These are phyloP conservation scores for Coluber constrictor DNA, from an alignment of 2,797 vertebrate species.

Conservation along the genomic window DNA sequence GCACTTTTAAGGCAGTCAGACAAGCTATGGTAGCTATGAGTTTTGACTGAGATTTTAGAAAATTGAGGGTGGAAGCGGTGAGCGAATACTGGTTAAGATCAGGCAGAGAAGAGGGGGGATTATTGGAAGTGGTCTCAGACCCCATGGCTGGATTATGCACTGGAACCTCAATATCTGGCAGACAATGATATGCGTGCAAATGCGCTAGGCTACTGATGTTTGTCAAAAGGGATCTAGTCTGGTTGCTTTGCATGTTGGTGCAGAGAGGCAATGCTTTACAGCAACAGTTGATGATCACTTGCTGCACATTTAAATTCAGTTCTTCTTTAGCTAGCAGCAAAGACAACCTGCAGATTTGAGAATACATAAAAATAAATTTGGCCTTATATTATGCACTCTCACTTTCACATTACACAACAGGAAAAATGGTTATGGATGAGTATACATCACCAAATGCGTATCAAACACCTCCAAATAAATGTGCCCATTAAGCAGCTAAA, in stretches of 20 bases:
- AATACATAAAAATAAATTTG: slow-evolving; percentile 6
- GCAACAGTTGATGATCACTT: slow-evolving; percentile 88
- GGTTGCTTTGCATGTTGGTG: slow-evolving; percentile 61
- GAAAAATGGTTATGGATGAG: not conserved
- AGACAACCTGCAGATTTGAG: slow-evolving; percentile 74
- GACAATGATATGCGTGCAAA: slow-evolving; percentile 67
- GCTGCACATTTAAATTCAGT: slow-evolving; percentile 82
- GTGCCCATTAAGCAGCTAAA: not conserved
- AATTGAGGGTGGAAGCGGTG: slow-evolving; percentile 84
- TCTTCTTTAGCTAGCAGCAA: slow-evolving; percentile 81
- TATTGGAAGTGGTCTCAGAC: slow-evolving; percentile 56
- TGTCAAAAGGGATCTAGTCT: slow-evolving; percentile 61
- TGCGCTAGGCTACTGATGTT: slow-evolving; percentile 73
- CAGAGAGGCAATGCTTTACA: slow-evolving; percentile 84
- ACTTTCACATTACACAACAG: not conserved
- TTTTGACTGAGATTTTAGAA: slow-evolving; percentile 85
- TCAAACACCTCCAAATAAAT: not conserved
- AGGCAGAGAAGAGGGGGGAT: slow-evolving; percentile 49
- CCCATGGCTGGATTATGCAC: slow-evolving; percentile 56
- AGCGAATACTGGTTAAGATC: slow-evolving; percentile 74
- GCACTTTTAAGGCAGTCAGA: slow-evolving; percentile 75
- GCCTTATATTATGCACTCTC: not conserved
- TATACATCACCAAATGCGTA: not conserved
- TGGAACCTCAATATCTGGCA: slow-evolving; percentile 67
- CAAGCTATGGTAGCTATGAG: slow-evolving; percentile 82